A percentile compares a stretch with the other conserved stretches of the same genome.
These are phyloP conservation scores for Ectemnius lituratus DNA, from an alignment of 2,888 invertebrate species.

Conservation along the genomic window DNA sequence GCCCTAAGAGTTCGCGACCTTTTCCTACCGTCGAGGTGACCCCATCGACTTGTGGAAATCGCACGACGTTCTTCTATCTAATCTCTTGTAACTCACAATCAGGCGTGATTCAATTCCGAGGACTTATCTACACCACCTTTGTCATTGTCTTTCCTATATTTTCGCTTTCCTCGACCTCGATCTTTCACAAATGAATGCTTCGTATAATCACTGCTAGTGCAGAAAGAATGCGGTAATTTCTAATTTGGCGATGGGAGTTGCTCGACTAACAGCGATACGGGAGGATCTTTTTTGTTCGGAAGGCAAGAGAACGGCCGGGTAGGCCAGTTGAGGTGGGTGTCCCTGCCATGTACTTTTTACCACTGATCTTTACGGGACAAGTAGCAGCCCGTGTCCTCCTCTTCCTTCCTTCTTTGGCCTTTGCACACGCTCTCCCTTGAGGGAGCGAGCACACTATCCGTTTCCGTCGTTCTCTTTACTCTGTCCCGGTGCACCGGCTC, in stretches of 20 bases:
- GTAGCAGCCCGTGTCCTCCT: constrained; percentile 43
- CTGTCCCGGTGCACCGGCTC: constrained; percentile 28
- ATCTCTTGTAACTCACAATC: constrained; percentile 15
- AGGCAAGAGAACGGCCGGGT: constrained; percentile 14
- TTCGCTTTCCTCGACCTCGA: background rate
- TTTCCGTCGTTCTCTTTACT: constrained; percentile 31
- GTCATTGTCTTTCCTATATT: background rate
- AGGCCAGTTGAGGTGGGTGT: constrained; percentile 34
- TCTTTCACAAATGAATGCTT: background rate
- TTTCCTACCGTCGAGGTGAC: constrained; percentile 44
- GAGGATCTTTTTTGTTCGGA: constrained; percentile 15
- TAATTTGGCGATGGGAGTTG: background rate
- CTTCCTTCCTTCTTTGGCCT: constrained; percentile 37
- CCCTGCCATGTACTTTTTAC: constrained; percentile 60
- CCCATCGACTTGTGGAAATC: constrained; percentile 45
- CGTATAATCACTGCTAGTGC: background rate
- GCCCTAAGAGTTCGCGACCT: constrained; percentile 60
- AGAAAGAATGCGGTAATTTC: background rate
- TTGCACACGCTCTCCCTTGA: constrained; percentile 50
- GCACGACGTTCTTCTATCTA: constrained; percentile 35
- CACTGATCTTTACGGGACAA: constrained; percentile 67
- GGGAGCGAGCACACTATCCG: constrained; percentile 43
- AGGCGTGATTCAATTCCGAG: background rate
- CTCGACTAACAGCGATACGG: background rate
- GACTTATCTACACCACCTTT: background rate